Evolutionary conservation across 2,113 vertebrate genomes (phyloP), one percentile per base, ranked within the genome.

Genomic region (Panthera uncia): DNA sequence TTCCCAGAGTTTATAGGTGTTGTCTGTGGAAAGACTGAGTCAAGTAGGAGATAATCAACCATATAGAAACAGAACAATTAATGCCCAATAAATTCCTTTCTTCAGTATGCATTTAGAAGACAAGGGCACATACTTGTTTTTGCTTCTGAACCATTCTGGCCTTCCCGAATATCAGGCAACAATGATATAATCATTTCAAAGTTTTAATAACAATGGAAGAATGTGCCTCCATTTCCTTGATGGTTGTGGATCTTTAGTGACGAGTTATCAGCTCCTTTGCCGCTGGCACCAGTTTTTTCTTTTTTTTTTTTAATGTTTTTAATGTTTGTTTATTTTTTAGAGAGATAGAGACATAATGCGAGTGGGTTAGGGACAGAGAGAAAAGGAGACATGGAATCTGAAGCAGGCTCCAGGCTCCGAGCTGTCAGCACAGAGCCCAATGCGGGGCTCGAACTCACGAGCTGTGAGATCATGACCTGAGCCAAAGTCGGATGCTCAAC

Each of bases 401-500:
- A 45, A 45, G 45, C 45, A 45, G 45, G 45, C 45, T 45, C 45
- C 7, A 45, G 45, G 7, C 45, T 45, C 45, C 7, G 45, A 45
- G 45, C 45, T 45, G 7, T 45, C 45, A 45, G 45, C 45, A 45
- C 45, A 45, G 45, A 45, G 45, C 45, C 45, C 45, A 8, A 8
- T 45, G 1, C 0, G 1, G 45, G 1, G 45, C 45, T 45, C 0
- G 45, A 45, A 45, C 45, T 45, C 45, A 45, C 1, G 45, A 45
- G 45, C 45, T 45, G 45, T 45, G 45, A 45, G 45, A 45, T 45
- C 45, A 45, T 45, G 45, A 45, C 45, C 7, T 45, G 45, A 45
- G 45, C 45, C 45, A 45, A 45, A 45, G 45, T 45, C 7, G 45
- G 45, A 45, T 7, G 45, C 45, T 45, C 45, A 45, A 45, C 45